These are phyloP conservation scores for Athetis lepigone DNA, from an alignment of 2,888 invertebrate species.

Conservation along the genomic window DNA sequence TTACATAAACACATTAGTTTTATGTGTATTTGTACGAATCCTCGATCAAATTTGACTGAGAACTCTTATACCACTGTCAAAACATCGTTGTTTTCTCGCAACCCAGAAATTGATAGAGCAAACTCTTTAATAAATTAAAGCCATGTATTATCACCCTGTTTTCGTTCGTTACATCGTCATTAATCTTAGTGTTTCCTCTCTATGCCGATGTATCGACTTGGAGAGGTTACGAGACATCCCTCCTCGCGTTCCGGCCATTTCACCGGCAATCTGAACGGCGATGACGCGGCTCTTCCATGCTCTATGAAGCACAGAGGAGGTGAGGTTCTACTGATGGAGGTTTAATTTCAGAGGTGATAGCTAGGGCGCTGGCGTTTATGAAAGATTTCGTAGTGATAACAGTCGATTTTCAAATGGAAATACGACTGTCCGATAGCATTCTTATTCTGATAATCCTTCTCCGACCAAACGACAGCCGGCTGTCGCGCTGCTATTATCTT, in stretches of 20 bases:
- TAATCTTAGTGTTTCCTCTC: conserved; percentile 35
- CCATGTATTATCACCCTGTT: conserved; percentile 33
- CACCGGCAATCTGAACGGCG: conserved; percentile 77
- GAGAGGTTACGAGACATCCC: conserved; percentile 55
- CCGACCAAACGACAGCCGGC: too few species aligned
- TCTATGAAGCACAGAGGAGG: conserved; percentile 70
- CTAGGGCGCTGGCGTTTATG: too few species aligned
- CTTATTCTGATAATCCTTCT: too few species aligned
- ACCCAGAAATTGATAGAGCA: not conserved
- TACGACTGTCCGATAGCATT: too few species aligned
- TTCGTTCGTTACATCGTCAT: conserved; percentile 47
- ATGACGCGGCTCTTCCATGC: conserved; percentile 80
- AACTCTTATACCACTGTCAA: too few species aligned
- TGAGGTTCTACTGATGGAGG: conserved; percentile 65
- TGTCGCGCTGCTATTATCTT: too few species aligned
- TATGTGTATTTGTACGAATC: too few species aligned
- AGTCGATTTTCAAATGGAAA: not conserved
- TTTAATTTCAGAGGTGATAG: not conserved
- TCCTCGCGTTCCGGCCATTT: conserved; percentile 67
- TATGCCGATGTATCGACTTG: conserved; percentile 56
- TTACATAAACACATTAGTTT: too few species aligned
- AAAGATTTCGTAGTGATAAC: too few species aligned
- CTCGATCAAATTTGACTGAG: too few species aligned
- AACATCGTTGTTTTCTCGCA: not conserved
- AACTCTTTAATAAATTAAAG: conserved; percentile 23